phyloP scores from a whole-genome alignment of 1,140 invertebrate species.

The Lithobius niger region DNA sequence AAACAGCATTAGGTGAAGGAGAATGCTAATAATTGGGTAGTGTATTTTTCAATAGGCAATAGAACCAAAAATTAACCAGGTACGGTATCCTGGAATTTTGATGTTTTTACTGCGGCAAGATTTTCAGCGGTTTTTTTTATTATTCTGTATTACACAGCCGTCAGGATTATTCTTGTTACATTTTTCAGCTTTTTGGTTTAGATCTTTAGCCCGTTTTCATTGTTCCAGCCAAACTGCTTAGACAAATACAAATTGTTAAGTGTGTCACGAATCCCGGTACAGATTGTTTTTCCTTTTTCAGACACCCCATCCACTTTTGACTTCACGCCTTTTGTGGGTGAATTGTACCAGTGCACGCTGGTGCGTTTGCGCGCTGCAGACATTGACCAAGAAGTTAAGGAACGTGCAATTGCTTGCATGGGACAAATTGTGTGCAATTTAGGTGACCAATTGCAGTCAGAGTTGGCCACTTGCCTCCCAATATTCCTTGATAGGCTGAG shows the following conservation, averaged over 20 bases:
- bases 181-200: too few species aligned
- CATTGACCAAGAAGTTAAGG: conserved; percentile 97
- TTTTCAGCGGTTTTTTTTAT: too few species aligned
- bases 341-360: conserved; percentile 74
- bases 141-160: too few species aligned
- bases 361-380: conserved; percentile 81
- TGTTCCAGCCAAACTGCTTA: neutral
- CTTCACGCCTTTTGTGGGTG: conserved; percentile 58
- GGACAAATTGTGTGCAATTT: conserved; percentile 86
- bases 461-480: conserved; percentile 71
- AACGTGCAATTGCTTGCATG: conserved; percentile 93
- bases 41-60: too few species aligned
- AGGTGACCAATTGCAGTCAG: conserved; percentile 61
- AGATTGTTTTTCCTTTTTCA: conserved; percentile 22
- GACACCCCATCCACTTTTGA: conserved; percentile 49
- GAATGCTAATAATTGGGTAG: too few species aligned
- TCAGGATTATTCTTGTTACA: too few species aligned
- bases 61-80: too few species aligned
- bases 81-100: too few species aligned
- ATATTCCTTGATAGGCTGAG: conserved; percentile 86
- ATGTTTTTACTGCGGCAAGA: too few species aligned
- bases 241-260: neutral
- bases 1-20: too few species aligned
- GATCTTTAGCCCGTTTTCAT: too few species aligned
- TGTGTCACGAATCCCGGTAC: too few species aligned